Conservation (phyloP, 2,797 vertebrate species). For the Petrocephalus sullivani region DNA sequence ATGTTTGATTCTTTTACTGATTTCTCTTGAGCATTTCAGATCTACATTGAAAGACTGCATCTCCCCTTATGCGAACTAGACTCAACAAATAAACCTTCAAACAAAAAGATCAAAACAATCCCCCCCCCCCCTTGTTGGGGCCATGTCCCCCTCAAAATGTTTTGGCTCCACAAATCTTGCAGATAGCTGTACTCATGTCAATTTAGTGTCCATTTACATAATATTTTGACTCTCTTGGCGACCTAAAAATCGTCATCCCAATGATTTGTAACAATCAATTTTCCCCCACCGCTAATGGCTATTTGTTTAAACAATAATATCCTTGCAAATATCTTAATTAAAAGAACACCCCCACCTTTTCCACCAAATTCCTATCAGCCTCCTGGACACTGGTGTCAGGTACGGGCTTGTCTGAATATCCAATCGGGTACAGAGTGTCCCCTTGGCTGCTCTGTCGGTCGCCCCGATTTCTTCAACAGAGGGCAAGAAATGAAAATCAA, state of each 20-base stretch:
- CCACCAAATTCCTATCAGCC: constrained; percentile 89
- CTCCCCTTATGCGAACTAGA: too few species aligned
- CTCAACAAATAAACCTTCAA: too few species aligned
- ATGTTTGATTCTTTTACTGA: too few species aligned
- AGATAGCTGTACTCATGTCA: too few species aligned
- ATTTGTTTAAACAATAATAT: background rate
- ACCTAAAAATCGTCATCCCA: background rate
- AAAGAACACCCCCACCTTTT: constrained; percentile 69
- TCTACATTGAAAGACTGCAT: too few species aligned
- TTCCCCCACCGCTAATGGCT: background rate
- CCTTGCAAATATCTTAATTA: background rate
- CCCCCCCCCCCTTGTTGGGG: too few species aligned
- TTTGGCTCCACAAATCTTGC: too few species aligned
- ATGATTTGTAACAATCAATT: background rate
- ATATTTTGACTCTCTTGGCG: background rate
- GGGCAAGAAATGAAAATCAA: background rate
- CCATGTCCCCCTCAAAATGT: too few species aligned
- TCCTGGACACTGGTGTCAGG: constrained; percentile 93
- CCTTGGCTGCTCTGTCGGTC: constrained; percentile 71
- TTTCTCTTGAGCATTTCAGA: too few species aligned
- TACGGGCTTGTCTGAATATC: constrained; percentile 87
- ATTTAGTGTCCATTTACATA: too few species aligned
- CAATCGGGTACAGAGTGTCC: constrained; percentile 83
- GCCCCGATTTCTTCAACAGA: constrained; percentile 55
- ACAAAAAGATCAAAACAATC: too few species aligned